A percentile compares a stretch with the other conserved stretches of the same genome.
These are phyloP conservation scores for Eutrigla gurnardus DNA, from an alignment of 2,797 vertebrate species.

Conservation along the genomic window DNA sequence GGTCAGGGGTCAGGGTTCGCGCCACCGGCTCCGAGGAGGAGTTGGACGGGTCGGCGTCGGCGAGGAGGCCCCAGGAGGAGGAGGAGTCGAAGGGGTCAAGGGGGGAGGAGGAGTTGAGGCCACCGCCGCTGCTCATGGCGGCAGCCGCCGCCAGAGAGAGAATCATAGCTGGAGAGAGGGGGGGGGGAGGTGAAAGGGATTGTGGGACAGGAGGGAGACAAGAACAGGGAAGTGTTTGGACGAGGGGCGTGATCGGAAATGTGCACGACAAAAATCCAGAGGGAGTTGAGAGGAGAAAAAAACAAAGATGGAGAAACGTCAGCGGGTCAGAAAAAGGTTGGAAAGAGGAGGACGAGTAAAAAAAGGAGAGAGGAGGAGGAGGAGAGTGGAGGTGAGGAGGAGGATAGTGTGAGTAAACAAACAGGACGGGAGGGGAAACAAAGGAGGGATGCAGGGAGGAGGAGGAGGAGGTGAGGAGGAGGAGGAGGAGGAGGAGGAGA, in stretches of 20 bases:
- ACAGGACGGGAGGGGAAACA: neutral
- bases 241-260: too few relatives aligned
- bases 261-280: too few relatives aligned
- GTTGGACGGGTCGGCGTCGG: constrained; percentile 69
- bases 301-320: too few relatives aligned
- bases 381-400: neutral
- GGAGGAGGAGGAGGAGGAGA: constrained; percentile 5
- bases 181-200: neutral
- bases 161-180: constrained; percentile 84
- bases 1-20: constrained; percentile 66
- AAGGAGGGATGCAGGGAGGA: constrained; percentile 3
- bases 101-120: constrained; percentile 73
- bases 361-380: neutral
- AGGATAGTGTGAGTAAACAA: neutral
- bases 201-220: too few relatives aligned
- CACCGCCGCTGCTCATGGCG: constrained; percentile 83
- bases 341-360: too few relatives aligned
- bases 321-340: too few relatives aligned
- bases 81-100: constrained; percentile 72
- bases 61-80: constrained; percentile 73
- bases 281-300: too few relatives aligned
- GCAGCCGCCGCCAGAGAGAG: constrained; percentile 83
- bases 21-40: constrained; percentile 63
- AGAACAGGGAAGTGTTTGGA: too few relatives aligned
- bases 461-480: constrained; percentile 7